Percentiles rank a stretch among this genome's conserved stretches.
phyloP scores from a whole-genome alignment of 2,113 vertebrate species.

The Leptocoma aspasia region DNA sequence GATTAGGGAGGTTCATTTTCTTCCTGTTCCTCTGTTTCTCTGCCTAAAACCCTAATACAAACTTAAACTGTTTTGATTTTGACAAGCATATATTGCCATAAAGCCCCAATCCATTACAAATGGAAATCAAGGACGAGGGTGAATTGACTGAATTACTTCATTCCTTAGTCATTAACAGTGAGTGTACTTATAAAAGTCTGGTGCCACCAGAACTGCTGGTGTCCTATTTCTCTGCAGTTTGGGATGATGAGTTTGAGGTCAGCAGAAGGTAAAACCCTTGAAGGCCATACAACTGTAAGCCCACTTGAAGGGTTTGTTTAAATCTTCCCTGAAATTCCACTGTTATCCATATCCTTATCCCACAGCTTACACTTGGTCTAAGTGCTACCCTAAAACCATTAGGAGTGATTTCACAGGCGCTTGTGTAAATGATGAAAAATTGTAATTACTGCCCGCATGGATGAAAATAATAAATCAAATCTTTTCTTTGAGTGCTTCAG shows the following conservation, averaged over 20 bases:
- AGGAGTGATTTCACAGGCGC: background rate
- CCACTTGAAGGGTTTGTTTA: constrained; percentile 29
- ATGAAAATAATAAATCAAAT: background rate
- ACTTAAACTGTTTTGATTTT: background rate
- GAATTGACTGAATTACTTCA: background rate
- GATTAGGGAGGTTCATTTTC: background rate
- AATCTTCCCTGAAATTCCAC: constrained; percentile 40
- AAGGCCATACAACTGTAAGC: background rate
- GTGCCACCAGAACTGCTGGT: background rate
- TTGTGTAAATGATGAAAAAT: background rate
- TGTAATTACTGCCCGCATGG: background rate
- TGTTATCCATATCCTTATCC: background rate
- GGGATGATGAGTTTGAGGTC: background rate
- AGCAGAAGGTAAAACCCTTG: background rate
- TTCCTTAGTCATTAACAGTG: background rate
- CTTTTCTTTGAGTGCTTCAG: background rate
- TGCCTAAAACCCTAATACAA: background rate
- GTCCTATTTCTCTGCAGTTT: background rate
- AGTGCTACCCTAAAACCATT: background rate
- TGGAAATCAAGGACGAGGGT: background rate
- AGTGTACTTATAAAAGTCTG: background rate
- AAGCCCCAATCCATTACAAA: background rate
- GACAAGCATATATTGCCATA: background rate
- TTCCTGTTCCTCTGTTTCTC: background rate
- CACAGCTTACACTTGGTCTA: background rate